Conservation (phyloP, 2,113 vertebrate species). For the Vidua chalybeata region DNA sequence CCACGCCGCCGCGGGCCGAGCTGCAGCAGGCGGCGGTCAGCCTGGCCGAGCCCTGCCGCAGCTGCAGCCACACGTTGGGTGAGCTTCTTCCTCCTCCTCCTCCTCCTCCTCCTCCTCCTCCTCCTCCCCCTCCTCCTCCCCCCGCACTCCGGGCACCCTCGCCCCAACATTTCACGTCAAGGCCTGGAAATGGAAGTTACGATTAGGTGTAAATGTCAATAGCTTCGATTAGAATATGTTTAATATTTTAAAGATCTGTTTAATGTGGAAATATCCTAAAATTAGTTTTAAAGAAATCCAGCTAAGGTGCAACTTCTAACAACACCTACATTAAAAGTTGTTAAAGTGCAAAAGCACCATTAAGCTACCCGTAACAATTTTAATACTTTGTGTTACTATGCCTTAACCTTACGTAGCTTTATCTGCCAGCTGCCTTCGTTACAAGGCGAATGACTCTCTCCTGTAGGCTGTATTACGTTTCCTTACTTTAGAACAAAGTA, state of each 20-base stretch:
- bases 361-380: background rate
- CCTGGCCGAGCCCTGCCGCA: conserved; percentile 91
- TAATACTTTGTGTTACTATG: background rate
- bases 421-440: background rate
- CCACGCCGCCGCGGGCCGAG: conserved; percentile 90
- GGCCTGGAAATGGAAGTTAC: background rate
- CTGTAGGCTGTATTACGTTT: background rate
- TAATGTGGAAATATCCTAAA: background rate
- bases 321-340: fast-evolving
- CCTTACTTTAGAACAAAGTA: background rate
- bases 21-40: conserved; percentile 85
- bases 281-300: background rate
- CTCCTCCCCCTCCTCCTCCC: too few relatives aligned
- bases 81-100: background rate
- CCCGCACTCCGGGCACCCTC: fast-evolving
- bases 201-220: fast-evolving
- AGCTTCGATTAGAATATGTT: background rate
- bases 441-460: background rate
- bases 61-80: conserved; percentile 94
- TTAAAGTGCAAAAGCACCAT: background rate
- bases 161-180: too few relatives aligned
- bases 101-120: too few relatives aligned
- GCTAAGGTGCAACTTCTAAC: background rate
- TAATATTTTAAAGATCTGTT: fast-evolving
- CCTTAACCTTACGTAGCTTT: background rate